Evolutionary conservation across 2,888 invertebrate species (phyloP).

Genomic region (Heliconius hortense): DNA sequence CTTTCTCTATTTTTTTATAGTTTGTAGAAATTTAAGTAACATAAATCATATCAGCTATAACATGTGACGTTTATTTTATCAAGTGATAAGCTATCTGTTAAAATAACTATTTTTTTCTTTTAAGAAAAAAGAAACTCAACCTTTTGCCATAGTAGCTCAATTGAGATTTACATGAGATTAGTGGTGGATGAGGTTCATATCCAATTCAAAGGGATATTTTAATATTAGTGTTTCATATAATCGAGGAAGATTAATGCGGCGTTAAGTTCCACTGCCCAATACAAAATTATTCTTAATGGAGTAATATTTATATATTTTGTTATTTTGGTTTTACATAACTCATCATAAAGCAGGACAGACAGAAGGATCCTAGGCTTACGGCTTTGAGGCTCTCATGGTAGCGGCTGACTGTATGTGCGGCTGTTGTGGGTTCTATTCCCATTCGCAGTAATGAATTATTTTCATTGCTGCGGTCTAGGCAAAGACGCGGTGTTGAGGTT

Average conservation of each 20-base stretch:
- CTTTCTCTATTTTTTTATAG: neutral
- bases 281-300: too few species aligned
- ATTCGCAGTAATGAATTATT: too few species aligned
- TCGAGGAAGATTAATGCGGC: neutral
- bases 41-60: neutral
- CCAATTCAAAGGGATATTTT: neutral
- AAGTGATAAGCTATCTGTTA: neutral
- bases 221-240: neutral
- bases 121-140: neutral
- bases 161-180: too few species aligned
- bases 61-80: neutral
- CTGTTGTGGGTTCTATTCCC: too few species aligned
- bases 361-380: neutral
- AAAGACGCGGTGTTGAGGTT: too few species aligned
- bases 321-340: neutral
- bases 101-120: neutral
- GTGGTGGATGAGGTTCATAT: neutral
- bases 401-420: too few species aligned
- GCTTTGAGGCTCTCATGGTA: too few species aligned
- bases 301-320: too few species aligned
- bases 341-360: neutral
- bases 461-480: too few species aligned
- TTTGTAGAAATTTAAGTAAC: neutral
- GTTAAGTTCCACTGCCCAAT: neutral
- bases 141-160: too few species aligned